phyloP scores from a whole-genome alignment of 2,888 invertebrate genomes.

The Margaritifera margaritifera region DNA sequence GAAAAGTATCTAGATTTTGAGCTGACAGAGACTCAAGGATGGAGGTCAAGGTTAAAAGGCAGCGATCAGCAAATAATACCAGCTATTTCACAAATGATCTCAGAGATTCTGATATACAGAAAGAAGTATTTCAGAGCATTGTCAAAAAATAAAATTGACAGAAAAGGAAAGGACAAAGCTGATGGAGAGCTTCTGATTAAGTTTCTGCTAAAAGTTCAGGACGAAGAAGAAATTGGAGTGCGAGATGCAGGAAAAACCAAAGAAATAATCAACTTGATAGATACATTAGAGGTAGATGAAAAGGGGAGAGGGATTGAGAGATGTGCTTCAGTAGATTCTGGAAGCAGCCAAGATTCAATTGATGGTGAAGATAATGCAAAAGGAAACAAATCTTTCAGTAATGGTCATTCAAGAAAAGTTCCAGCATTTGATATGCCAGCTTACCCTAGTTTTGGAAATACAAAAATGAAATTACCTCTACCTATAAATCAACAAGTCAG shows the following conservation, averaged over 20 bases:
- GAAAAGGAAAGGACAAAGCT: too few relatives aligned
- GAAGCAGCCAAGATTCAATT: too few relatives aligned
- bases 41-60: neutral
- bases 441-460: too few relatives aligned
- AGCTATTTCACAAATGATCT: constrained; percentile 9
- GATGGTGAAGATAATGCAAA: too few relatives aligned
- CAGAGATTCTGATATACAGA: constrained; percentile 6
- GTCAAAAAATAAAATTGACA: neutral
- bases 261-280: constrained; percentile 2
- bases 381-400: too few relatives aligned
- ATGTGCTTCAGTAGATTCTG: too few relatives aligned
- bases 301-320: too few relatives aligned
- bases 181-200: constrained; percentile 3
- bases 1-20: constrained; percentile 3
- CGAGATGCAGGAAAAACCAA: constrained; percentile 2
- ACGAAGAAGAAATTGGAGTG: constrained; percentile 9
- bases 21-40: constrained; percentile 8
- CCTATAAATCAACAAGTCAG: too few relatives aligned
- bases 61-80: neutral
- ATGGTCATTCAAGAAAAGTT: too few relatives aligned
- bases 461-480: too few relatives aligned
- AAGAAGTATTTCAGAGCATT: constrained; percentile 3
- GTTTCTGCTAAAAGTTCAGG: constrained; percentile 9
- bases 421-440: too few relatives aligned
- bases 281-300: too few relatives aligned